Evolutionary conservation across 2,797 vertebrate genomes (phyloP).

Genomic region (Rhinatrema bivittatum): DNA sequence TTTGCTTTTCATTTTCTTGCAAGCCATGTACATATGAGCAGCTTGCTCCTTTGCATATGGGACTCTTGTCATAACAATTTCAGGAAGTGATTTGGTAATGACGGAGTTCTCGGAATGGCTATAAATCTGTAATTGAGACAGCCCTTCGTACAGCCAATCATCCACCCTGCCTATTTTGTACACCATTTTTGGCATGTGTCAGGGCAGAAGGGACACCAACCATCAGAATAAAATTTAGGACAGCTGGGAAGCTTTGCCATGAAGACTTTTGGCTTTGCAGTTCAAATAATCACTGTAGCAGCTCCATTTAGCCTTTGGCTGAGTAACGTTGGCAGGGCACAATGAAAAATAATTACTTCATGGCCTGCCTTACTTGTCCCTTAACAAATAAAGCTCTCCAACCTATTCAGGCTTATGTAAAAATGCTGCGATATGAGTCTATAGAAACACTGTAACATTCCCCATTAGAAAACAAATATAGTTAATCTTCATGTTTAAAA

Average conservation of each 20-base stretch:
- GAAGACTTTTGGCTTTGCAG: slow-evolving; percentile 64
- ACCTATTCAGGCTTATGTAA: slow-evolving; percentile 57
- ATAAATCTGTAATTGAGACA: slow-evolving; percentile 59
- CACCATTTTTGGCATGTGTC: slow-evolving; percentile 56
- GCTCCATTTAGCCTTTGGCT: slow-evolving; percentile 70
- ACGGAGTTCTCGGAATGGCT: slow-evolving; percentile 59
- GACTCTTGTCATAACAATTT: slow-evolving; percentile 55
- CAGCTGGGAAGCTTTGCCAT: slow-evolving; percentile 68
- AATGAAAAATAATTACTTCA: slow-evolving; percentile 77
- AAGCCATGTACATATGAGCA: slow-evolving; percentile 40
- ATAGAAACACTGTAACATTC: slow-evolving; percentile 31
- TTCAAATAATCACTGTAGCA: slow-evolving; percentile 69
- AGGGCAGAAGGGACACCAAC: slow-evolving; percentile 60
- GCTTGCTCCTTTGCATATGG: slow-evolving; percentile 56
- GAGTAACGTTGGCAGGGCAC: slow-evolving; percentile 64
- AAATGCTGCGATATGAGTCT: slow-evolving; percentile 42
- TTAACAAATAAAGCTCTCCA: slow-evolving; percentile 62
- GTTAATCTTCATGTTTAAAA: slow-evolving; percentile 26
- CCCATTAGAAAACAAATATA: slow-evolving; percentile 44
- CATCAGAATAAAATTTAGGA: slow-evolving; percentile 70
- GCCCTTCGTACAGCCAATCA: slow-evolving; percentile 45
- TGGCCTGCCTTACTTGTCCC: slow-evolving; percentile 69
- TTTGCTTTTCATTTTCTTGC: slow-evolving; percentile 45
- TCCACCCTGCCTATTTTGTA: slow-evolving; percentile 50
- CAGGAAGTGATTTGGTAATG: slow-evolving; percentile 63